Percentiles rank a stretch among this genome's conserved stretches.
These are phyloP conservation scores for Madoqua kirkii DNA, from an alignment of 2,113 vertebrate species.

Conservation along the genomic window DNA sequence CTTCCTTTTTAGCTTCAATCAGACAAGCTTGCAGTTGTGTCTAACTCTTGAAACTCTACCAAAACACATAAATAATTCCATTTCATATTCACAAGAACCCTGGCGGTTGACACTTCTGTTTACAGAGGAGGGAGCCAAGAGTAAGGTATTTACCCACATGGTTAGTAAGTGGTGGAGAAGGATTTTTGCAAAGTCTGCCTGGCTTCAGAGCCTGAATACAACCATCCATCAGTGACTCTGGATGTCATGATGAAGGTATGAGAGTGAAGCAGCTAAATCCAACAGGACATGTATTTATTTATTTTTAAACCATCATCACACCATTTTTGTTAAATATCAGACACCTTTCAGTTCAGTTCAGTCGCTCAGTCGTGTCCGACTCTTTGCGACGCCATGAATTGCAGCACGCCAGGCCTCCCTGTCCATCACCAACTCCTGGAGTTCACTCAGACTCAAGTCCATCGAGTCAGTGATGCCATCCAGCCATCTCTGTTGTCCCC, in stretches of 20 bases:
- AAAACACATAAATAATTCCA: neutral
- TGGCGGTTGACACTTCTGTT: neutral
- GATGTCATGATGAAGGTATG: too few species aligned
- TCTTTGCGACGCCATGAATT: too few species aligned
- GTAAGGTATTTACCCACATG: rapidly evolving
- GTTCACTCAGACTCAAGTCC: too few species aligned
- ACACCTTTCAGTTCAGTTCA: neutral
- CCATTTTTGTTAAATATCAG: neutral
- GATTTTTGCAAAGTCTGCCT: neutral
- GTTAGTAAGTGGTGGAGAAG: rapidly evolving
- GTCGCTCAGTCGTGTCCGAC: too few species aligned
- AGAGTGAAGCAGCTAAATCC: neutral
- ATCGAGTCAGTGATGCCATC: too few species aligned
- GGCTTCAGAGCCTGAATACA: neutral
- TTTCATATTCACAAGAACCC: neutral
- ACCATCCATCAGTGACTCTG: rapidly evolving
- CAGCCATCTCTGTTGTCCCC: too few species aligned
- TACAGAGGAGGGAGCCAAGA: neutral
- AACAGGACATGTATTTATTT: neutral
- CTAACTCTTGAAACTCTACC: neutral
- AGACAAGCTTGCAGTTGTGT: neutral
- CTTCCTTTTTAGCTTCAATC: neutral
- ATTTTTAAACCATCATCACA: neutral
- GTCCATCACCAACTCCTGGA: too few species aligned
- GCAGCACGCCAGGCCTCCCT: too few species aligned